Evolutionary conservation across 2,113 vertebrate species (phyloP).

Genomic region (Campylomormyrus numenius): DNA sequence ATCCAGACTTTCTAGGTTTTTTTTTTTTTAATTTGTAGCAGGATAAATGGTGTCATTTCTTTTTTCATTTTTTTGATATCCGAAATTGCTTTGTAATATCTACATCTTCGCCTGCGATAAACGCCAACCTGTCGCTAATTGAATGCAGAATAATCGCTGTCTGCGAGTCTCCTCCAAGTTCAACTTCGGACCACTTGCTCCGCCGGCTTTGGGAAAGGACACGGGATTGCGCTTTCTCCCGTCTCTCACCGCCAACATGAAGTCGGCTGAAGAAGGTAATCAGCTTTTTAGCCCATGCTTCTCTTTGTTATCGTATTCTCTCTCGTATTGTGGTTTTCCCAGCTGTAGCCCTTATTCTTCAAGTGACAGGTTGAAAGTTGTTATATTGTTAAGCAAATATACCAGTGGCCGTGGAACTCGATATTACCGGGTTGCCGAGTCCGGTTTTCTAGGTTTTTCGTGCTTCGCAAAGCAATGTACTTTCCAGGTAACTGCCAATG

Average conservation of each 20-base stretch:
- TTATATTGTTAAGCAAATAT: background rate
- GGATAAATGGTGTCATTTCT: slow-evolving; percentile 8
- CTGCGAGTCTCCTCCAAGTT: slow-evolving; percentile 61
- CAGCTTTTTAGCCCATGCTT: background rate
- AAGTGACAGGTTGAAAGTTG: background rate
- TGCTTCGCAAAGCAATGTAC: background rate
- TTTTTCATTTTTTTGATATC: background rate
- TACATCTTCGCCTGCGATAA: slow-evolving; percentile 16
- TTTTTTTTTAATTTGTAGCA: background rate
- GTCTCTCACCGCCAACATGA: slow-evolving; percentile 65
- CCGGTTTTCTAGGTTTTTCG: background rate
- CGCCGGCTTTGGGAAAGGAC: slow-evolving; percentile 52
- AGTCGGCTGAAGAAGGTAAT: slow-evolving; percentile 88
- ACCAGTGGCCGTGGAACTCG: background rate
- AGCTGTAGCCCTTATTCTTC: background rate
- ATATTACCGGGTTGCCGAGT: background rate
- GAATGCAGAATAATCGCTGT: slow-evolving; percentile 63
- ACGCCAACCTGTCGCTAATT: slow-evolving; percentile 54
- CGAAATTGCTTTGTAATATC: background rate
- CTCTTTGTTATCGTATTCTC: background rate
- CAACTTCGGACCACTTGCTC: slow-evolving; percentile 60
- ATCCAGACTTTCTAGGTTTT: background rate
- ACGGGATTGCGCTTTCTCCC: slow-evolving; percentile 54
- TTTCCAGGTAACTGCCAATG: slow-evolving; percentile 45
- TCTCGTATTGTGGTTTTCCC: background rate